phyloP scores from a whole-genome alignment of 2,797 vertebrate species.

The Jordanella pulchra region DNA sequence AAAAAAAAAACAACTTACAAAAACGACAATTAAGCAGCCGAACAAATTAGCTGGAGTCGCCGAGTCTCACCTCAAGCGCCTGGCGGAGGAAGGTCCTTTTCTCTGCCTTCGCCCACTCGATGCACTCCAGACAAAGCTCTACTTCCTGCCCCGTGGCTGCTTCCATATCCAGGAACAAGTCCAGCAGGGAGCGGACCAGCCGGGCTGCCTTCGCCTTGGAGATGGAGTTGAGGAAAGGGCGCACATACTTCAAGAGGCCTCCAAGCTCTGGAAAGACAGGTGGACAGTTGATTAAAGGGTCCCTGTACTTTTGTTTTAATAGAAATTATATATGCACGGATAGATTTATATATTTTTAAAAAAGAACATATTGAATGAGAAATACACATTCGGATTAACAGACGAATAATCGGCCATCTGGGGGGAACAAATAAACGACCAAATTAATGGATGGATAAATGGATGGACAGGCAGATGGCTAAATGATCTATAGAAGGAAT shows the following conservation, averaged over 20 bases:
- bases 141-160: constrained; percentile 98
- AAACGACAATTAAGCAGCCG: neutral
- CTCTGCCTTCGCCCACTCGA: constrained; percentile 97
- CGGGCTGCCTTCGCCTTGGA: constrained; percentile 98
- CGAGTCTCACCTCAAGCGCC: constrained; percentile 89
- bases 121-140: constrained; percentile 96
- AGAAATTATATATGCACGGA: too few species aligned
- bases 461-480: neutral
- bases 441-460: too few species aligned
- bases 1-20: neutral
- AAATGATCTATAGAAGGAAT: neutral
- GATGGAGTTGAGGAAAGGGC: constrained; percentile 97
- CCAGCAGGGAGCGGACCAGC: constrained; percentile 92
- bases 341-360: neutral
- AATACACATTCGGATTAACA: too few species aligned
- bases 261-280: constrained; percentile 85
- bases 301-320: too few species aligned
- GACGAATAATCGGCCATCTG: neutral
- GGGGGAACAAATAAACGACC: neutral
- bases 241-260: constrained; percentile 94
- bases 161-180: constrained; percentile 98
- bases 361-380: neutral
- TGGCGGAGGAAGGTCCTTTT: constrained; percentile 98
- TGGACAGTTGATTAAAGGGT: too few species aligned
- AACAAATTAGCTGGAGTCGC: neutral